phyloP scores from a whole-genome alignment of 2,888 invertebrate species.

The Limnephilus lunatus region DNA sequence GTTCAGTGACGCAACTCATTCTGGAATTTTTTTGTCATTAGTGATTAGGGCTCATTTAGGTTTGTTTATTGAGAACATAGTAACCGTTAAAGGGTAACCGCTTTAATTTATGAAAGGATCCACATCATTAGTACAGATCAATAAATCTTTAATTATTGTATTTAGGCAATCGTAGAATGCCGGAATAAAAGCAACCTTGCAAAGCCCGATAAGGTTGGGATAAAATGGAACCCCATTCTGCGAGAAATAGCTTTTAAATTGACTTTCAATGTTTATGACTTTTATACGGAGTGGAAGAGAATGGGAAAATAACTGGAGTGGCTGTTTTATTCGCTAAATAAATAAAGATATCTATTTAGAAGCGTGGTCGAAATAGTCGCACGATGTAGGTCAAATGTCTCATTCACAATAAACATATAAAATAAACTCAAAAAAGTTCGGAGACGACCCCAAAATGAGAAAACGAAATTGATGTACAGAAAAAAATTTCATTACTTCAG shows the following conservation, averaged over 20 bases:
- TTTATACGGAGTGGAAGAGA: conserved; percentile 7
- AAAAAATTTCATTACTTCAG: not conserved
- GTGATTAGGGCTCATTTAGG: not conserved
- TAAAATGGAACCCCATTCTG: conserved; percentile 16
- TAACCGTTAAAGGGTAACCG: not conserved
- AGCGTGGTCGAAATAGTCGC: not conserved
- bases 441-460: not conserved
- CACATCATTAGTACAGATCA: not conserved
- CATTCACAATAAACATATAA: not conserved
- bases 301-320: not conserved
- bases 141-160: conserved; percentile 29
- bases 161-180: not conserved
- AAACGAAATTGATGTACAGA: not conserved
- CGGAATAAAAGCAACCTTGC: not conserved
- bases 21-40: not conserved
- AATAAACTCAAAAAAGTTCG: not conserved
- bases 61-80: not conserved
- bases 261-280: conserved; percentile 29
- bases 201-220: conserved; percentile 4
- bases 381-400: not conserved
- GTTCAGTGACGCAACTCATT: not conserved
- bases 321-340: not conserved
- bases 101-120: not conserved
- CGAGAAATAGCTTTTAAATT: conserved; percentile 17
- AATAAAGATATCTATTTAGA: not conserved